These are phyloP conservation scores for Acanthosoma haemorrhoidale DNA, from an alignment of 2,888 invertebrate genomes.

Conservation along the genomic window DNA sequence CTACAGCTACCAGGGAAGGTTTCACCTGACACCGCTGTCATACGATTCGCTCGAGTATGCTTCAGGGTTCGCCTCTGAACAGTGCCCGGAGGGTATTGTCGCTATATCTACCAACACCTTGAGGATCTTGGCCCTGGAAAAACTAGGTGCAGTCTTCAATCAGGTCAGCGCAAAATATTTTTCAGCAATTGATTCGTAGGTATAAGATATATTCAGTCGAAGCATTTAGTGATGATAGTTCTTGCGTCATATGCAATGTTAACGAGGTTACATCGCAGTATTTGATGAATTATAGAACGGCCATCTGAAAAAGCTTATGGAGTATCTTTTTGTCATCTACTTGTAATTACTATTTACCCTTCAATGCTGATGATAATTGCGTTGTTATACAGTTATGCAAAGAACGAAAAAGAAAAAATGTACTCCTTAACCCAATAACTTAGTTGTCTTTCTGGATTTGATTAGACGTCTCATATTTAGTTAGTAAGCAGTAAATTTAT, in stretches of 20 bases:
- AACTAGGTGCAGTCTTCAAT: conserved; percentile 97
- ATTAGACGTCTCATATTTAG: too few relatives aligned
- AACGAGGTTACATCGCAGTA: background rate
- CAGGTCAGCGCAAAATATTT: conserved; percentile 51
- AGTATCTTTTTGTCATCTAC: background rate
- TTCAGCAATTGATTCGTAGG: background rate
- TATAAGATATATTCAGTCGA: background rate
- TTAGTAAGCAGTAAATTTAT: too few relatives aligned
- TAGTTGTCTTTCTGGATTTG: background rate
- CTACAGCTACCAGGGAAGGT: conserved; percentile 95
- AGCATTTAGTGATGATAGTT: conserved; percentile 13
- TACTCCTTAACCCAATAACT: background rate
- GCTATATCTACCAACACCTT: conserved; percentile 97
- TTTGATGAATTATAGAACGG: conserved; percentile 20
- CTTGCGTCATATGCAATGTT: background rate
- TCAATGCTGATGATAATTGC: too few relatives aligned
- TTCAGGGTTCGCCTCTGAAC: conserved; percentile 89
- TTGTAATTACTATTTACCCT: too few relatives aligned
- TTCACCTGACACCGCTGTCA: conserved; percentile 90
- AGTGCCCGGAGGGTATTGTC: conserved; percentile 98
- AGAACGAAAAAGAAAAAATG: too few relatives aligned
- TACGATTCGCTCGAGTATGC: conserved; percentile 97
- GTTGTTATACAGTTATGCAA: too few relatives aligned
- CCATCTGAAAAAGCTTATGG: conserved; percentile 15
- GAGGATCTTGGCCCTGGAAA: conserved; percentile 94